phyloP scores from a whole-genome alignment of 2,113 vertebrate species.

The Labeo catla region DNA sequence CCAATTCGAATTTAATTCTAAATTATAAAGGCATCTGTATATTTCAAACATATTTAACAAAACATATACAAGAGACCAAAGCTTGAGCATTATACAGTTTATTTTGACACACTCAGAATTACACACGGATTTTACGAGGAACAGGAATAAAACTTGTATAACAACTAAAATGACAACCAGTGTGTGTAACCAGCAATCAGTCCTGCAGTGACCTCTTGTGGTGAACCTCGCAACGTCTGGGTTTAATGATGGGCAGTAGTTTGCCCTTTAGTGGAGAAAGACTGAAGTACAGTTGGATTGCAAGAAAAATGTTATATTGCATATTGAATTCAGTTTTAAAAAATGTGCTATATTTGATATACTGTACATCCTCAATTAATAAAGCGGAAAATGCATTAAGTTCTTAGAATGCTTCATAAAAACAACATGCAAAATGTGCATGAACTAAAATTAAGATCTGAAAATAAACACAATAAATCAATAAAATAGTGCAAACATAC shows the following conservation, averaged over 20 bases:
- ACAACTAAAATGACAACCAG: not conserved
- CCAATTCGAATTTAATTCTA: too few relatives aligned
- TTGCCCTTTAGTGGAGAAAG: not conserved
- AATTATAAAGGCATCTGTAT: too few relatives aligned
- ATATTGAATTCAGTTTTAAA: not conserved
- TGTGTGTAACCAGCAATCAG: not conserved
- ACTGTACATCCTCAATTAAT: not conserved
- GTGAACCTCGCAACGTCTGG: not conserved
- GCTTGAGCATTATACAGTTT: not conserved
- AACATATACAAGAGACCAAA: not conserved
- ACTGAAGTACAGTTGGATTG: not conserved
- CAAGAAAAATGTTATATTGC: not conserved
- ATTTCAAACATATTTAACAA: too few relatives aligned
- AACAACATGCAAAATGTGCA: not conserved
- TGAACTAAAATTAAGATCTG: not conserved
- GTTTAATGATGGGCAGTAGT: not conserved
- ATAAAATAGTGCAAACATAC: not conserved
- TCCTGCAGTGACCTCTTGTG: constrained; percentile 11
- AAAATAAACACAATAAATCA: not conserved
- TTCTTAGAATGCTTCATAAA: not conserved
- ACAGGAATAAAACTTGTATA: not conserved
- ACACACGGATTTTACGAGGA: not conserved
- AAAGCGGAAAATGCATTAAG: not conserved
- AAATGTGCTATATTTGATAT: not conserved
- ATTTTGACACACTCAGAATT: not conserved